Evolutionary conservation across 1,140 invertebrate genomes (phyloP).

Genomic region (Drosophila repletoides): DNA sequence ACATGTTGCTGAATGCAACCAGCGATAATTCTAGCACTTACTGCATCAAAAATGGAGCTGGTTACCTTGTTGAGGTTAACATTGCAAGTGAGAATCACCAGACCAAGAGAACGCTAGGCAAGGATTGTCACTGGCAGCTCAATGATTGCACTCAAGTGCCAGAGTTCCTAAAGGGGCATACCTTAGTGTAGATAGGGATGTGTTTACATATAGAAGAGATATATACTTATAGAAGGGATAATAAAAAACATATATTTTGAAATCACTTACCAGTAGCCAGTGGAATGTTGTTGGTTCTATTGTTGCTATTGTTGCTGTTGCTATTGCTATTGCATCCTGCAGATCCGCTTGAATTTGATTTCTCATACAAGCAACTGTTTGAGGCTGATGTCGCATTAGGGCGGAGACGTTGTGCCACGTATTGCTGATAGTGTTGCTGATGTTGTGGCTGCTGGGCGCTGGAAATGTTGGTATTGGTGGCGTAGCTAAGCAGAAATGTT

Average conservation of each 20-base stretch:
- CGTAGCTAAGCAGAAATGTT: conserved; percentile 59
- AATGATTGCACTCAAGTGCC: conserved; percentile 47
- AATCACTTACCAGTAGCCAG: conserved; percentile 56
- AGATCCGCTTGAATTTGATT: conserved; percentile 8
- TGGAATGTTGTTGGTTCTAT: conserved; percentile 36
- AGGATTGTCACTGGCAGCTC: conserved; percentile 43
- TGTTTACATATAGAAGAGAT: too few relatives aligned
- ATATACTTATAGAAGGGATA: too few relatives aligned
- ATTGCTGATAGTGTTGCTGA: conserved; percentile 63
- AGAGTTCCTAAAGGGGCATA: not conserved
- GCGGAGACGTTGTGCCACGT: conserved; percentile 60
- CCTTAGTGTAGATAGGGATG: not conserved
- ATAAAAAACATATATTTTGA: too few relatives aligned
- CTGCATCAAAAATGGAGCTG: conserved; percentile 14
- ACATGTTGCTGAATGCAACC: conserved; percentile 10
- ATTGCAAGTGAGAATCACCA: not conserved
- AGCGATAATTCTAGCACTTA: not conserved
- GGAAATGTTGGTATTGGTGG: conserved; percentile 55
- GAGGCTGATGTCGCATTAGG: conserved; percentile 38
- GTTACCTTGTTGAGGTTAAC: not conserved
- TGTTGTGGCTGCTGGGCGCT: conserved; percentile 45
- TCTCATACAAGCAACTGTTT: conserved; percentile 70
- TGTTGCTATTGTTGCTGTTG: too few relatives aligned
- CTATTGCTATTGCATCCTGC: conserved; percentile 6
- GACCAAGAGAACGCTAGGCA: not conserved